Percentiles rank a stretch among this genome's conserved stretches.
Conservation (phyloP, 2,797 vertebrate genomes). For the Rhinoraja longicauda region DNA sequence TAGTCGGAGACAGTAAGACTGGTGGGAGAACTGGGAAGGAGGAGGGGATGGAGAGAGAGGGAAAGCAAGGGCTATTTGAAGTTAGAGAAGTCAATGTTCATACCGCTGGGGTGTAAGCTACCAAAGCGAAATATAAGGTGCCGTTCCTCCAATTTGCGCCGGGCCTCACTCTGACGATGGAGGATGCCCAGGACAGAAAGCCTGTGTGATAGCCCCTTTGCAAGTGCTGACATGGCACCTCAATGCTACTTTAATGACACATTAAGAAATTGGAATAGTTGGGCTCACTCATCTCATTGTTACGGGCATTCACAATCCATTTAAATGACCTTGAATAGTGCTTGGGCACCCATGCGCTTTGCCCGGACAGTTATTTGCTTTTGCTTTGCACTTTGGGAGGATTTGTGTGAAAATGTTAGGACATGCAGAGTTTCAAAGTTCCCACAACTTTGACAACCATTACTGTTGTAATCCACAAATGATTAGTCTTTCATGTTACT, state of each 20-base stretch:
- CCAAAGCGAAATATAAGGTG: too few relatives aligned
- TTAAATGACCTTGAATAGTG: not conserved
- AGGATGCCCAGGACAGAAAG: too few relatives aligned
- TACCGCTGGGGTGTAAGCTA: too few relatives aligned
- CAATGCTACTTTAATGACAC: not conserved
- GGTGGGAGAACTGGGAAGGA: too few relatives aligned
- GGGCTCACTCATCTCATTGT: not conserved
- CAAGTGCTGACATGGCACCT: not conserved
- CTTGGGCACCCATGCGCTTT: not conserved
- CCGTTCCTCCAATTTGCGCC: too few relatives aligned
- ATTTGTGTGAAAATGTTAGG: not conserved
- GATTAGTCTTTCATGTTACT: not conserved
- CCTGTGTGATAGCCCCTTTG: not conserved
- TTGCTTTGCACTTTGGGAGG: not conserved
- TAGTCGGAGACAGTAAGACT: too few relatives aligned
- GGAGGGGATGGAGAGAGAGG: too few relatives aligned
- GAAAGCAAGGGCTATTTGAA: too few relatives aligned
- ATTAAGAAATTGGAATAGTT: not conserved
- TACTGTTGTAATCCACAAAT: conserved; percentile 4
- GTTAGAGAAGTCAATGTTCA: too few relatives aligned
- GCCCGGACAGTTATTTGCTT: not conserved
- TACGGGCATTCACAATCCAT: not conserved
- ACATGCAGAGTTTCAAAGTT: not conserved
- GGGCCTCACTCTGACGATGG: too few relatives aligned
- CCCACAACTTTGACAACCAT: not conserved